Evolutionary conservation across 2,888 invertebrate species (phyloP), one percentile per base, ranked within the genome.

Genomic region (Lepetodrilus schrolli): DNA sequence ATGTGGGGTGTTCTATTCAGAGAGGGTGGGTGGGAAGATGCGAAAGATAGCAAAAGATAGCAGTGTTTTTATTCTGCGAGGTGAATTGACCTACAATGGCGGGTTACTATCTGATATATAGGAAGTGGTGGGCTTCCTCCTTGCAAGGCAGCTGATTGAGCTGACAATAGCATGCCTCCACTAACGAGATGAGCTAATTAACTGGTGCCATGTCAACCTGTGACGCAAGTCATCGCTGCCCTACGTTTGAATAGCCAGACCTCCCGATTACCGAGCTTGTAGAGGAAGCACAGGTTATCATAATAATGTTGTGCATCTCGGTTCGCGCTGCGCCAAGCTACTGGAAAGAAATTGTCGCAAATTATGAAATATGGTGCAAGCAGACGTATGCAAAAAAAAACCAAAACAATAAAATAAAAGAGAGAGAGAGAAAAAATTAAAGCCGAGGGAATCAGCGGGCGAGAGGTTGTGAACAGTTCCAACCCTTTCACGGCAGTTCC

Each of bases 281-380:
- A 58, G 30, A 58, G 69, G 17, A 34, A 26, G 65, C 30, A 30
- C 65, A 68, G 38, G 73, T 73, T 68, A 69, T 47, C 50, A 66
- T 38, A 58, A 58, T 51, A 58, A 50, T 37, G 51, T 17, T 58
- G 5, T 5, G 38, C 37, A 36, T 71, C 71, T 34, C 21, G 37
- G 51, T 58, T 71, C 71, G 21, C n/a, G 21, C 71, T 38, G 37
- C 20, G 37, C n/a, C n/a, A 51, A 58, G 51, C 36, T 43, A 37
- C 58, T 36, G 37, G 37, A 51, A 34, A 36, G 51, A 73, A 71
- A 76, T 73, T 73, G 76, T 76, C 76, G 70, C 73, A 73, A 76
- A 76, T 73, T 76, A 73, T 76, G 71, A 71, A 76, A 43, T 47
- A 71, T 73, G 68, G 65, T 37, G 71, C 58, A 21, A 51, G 43